Evolutionary conservation across 1,140 invertebrate genomes (phyloP).

Genomic region (Cephus cinctus): DNA sequence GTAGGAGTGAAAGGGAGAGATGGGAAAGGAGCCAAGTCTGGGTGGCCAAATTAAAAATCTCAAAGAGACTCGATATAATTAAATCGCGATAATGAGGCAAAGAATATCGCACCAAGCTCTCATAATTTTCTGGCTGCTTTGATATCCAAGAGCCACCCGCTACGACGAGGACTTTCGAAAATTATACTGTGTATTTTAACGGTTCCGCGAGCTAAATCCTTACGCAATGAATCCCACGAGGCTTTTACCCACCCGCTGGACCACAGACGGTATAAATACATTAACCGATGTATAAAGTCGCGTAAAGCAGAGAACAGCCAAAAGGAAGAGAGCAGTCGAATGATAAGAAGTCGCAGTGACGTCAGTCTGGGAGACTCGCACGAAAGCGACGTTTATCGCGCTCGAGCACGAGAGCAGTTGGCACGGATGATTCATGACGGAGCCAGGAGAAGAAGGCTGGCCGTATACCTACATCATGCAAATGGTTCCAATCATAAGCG

Average conservation of each 20-base stretch:
- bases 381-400: slow-evolving; percentile 52
- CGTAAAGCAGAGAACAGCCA: too few relatives aligned
- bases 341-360: too few relatives aligned
- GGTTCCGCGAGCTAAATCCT: too few relatives aligned
- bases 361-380: too few relatives aligned
- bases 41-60: slow-evolving; percentile 21
- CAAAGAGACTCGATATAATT: slow-evolving; percentile 44
- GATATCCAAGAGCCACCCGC: slow-evolving; percentile 33
- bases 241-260: too few relatives aligned
- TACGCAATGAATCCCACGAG: too few relatives aligned
- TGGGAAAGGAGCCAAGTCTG: slow-evolving; percentile 22
- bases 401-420: slow-evolving; percentile 49
- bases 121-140: slow-evolving; percentile 35
- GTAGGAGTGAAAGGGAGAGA: slow-evolving; percentile 12
- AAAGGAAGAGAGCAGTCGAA: too few relatives aligned
- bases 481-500: slow-evolving; percentile 55
- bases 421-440: slow-evolving; percentile 49
- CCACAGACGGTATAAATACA: too few relatives aligned
- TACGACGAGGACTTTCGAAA: slow-evolving; percentile 28
- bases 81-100: slow-evolving; percentile 46
- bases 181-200: too few relatives aligned
- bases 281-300: too few relatives aligned
- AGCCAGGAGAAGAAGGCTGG: slow-evolving; percentile 17
- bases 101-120: slow-evolving; percentile 31
- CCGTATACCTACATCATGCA: slow-evolving; percentile 50